Evolutionary conservation across 2,797 vertebrate species (phyloP).

Genomic region (Acipenser ruthenus): DNA sequence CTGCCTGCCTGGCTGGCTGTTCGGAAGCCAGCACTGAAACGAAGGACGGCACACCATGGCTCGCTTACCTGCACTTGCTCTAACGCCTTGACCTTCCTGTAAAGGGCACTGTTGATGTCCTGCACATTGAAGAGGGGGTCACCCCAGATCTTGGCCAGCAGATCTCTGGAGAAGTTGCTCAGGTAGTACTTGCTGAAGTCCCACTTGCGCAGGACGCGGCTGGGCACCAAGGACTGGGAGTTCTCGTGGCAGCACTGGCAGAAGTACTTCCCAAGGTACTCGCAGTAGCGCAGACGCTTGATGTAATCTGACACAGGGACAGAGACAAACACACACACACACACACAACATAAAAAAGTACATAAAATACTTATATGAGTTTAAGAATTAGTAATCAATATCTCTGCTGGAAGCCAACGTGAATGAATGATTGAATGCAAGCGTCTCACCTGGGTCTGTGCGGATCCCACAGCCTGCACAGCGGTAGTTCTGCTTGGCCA

Average conservation of each 20-base stretch:
- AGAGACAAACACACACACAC: not conserved
- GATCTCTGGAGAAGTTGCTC: constrained; percentile 93
- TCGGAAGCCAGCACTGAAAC: no score
- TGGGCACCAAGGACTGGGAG: constrained; percentile 76
- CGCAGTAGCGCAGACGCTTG: constrained; percentile 90
- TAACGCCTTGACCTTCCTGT: constrained; percentile 83
- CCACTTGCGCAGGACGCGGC: constrained; percentile 86
- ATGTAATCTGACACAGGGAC: constrained; percentile 73
- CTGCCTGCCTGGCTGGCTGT: no score
- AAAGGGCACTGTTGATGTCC: constrained; percentile 83
- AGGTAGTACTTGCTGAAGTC: constrained; percentile 92
- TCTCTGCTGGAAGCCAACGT: not conserved
- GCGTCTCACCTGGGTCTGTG: constrained; percentile 77
- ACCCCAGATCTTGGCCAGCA: constrained; percentile 85
- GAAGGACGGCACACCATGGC: no score
- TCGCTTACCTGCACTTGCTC: constrained; percentile 77
- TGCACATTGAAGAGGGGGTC: constrained; percentile 90
- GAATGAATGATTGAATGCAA: constrained; percentile 1
- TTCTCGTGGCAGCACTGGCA: constrained; percentile 98
- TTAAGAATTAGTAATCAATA: not conserved
- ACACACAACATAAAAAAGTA: not conserved
- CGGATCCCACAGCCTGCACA: constrained; percentile 93
- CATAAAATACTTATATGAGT: not conserved
- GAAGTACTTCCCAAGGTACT: constrained; percentile 94
- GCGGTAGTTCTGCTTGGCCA: constrained; percentile 91